A percentile compares a stretch with the other conserved stretches of the same genome.
Conservation (phyloP, 1,140 invertebrate species). For the Diabrotica undecimpunctata region DNA sequence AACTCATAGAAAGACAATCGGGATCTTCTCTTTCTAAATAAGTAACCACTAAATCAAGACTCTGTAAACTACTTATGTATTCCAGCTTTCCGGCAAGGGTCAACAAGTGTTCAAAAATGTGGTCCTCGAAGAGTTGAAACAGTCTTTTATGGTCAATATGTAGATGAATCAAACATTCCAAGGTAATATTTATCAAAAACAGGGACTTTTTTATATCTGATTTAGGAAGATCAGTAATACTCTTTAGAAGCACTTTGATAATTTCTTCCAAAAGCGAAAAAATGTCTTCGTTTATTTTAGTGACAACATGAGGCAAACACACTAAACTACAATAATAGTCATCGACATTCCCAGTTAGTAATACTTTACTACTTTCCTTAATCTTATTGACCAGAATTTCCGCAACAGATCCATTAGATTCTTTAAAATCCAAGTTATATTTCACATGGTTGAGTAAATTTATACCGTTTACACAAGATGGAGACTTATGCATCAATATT, state of each 20-base stretch:
- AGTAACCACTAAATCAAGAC: conserved; percentile 18
- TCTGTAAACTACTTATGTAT: conserved; percentile 33
- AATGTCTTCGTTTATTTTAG: conserved; percentile 20
- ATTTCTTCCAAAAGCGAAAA: conserved; percentile 4
- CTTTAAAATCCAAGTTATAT: conserved; percentile 61
- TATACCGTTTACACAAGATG: conserved; percentile 57
- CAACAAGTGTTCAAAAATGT: conserved; percentile 25
- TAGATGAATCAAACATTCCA: conserved; percentile 59
- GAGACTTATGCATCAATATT: conserved; percentile 64
- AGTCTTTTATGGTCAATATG: conserved; percentile 12
- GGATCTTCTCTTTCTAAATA: neutral
- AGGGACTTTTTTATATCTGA: conserved; percentile 43
- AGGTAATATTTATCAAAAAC: conserved; percentile 52
- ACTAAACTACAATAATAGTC: conserved; percentile 55
- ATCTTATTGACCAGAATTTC: conserved; percentile 37
- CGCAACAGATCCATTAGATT: conserved; percentile 41
- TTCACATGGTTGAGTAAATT: conserved; percentile 61
- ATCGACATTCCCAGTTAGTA: conserved; percentile 27
- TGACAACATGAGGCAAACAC: conserved; percentile 58
- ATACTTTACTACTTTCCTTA: conserved; percentile 42
- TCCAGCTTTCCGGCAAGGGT: conserved; percentile 20
- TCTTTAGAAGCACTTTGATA: conserved; percentile 41
- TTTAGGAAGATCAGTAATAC: conserved; percentile 32
- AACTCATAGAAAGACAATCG: conserved; percentile 32
- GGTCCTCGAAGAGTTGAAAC: neutral